Evolutionary conservation across 2,888 invertebrate genomes (phyloP).

Genomic region (Cheilosia vernalis): DNA sequence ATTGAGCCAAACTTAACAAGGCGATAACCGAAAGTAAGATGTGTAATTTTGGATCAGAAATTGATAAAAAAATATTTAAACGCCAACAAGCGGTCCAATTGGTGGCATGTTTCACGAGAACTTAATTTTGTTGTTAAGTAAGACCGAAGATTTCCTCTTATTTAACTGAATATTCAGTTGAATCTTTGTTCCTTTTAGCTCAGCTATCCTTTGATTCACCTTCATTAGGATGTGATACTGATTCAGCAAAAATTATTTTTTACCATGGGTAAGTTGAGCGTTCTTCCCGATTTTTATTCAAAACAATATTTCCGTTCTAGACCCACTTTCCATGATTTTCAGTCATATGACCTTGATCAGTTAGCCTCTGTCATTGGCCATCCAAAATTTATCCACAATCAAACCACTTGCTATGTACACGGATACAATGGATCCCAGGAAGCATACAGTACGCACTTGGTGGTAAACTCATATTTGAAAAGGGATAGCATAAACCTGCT

Average conservation of each 20-base stretch:
- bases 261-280: constrained; percentile 43
- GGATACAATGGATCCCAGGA: constrained; percentile 42
- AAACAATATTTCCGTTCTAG: constrained; percentile 9
- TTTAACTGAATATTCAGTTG: background rate
- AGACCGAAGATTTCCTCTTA: background rate
- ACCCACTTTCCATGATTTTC: constrained; percentile 24
- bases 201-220: background rate
- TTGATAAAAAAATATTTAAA: background rate
- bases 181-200: background rate
- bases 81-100: background rate
- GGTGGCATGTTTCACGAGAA: constrained; percentile 8
- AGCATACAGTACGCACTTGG: constrained; percentile 10
- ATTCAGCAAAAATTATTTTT: constrained; percentile 35
- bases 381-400: constrained; percentile 35
- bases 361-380: constrained; percentile 25
- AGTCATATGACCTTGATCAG: constrained; percentile 12
- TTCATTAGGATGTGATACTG: constrained; percentile 1
- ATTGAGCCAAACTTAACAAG: too few species aligned
- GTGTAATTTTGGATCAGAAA: too few species aligned
- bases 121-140: background rate
- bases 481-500: constrained; percentile 47
- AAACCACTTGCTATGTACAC: constrained; percentile 49
- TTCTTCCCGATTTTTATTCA: too few species aligned
- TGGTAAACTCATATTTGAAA: constrained; percentile 47
- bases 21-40: too few species aligned